Evolutionary conservation across 1,140 invertebrate species (phyloP).

Genomic region (Thaumetopoea pityocampa): DNA sequence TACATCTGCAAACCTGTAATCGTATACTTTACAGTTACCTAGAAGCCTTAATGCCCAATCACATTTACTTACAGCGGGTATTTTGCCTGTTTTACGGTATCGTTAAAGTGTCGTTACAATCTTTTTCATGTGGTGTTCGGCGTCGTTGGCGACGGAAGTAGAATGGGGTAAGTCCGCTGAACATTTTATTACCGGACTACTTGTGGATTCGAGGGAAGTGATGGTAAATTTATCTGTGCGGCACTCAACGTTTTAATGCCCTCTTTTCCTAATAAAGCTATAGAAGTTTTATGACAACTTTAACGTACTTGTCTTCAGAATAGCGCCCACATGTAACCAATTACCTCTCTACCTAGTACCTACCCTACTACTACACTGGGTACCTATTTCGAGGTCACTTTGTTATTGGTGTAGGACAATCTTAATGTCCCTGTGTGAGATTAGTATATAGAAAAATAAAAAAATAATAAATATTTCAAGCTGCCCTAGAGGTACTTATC

Average conservation of each 20-base stretch:
- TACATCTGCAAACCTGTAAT: conserved; percentile 26
- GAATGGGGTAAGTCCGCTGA: conserved; percentile 72
- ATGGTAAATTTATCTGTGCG: conserved; percentile 22
- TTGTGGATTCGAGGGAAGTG: conserved; percentile 47
- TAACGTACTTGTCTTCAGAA: conserved; percentile 7
- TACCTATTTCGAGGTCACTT: too few species aligned
- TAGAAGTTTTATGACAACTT: conserved; percentile 23
- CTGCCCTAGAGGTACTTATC: too few species aligned
- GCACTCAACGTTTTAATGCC: conserved; percentile 20
- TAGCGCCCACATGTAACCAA: too few species aligned
- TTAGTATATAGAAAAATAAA: too few species aligned
- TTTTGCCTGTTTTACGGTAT: conserved; percentile 48
- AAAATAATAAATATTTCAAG: too few species aligned
- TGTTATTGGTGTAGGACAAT: too few species aligned
- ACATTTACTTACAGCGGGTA: conserved; percentile 36
- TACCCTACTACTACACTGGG: too few species aligned
- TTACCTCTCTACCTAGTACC: too few species aligned
- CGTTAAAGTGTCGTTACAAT: conserved; percentile 54
- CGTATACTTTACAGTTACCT: conserved; percentile 32
- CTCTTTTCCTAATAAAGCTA: conserved; percentile 29
- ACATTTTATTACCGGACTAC: conserved; percentile 47
- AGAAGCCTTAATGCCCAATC: conserved; percentile 45
- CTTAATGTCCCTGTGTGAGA: too few species aligned
- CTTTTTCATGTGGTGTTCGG: conserved; percentile 59
- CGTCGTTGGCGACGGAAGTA: conserved; percentile 35